Evolutionary conservation across 2,113 vertebrate genomes (phyloP), one percentile per base, ranked within the genome.

Genomic region (Neolamprologus tretocephalus): DNA sequence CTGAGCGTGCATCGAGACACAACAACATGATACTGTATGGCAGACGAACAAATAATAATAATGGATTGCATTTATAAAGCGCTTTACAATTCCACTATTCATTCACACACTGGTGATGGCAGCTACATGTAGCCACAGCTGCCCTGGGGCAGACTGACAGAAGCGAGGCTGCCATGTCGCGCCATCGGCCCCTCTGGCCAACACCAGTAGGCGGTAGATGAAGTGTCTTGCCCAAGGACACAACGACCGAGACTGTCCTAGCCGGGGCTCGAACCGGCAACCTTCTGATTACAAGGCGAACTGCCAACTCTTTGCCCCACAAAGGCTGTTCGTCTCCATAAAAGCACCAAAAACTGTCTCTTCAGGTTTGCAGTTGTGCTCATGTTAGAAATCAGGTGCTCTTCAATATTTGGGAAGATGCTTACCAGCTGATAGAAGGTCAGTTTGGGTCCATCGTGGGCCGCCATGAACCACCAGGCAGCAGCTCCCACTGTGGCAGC

Each of bases 401-500:
- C 8, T 33, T 53, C 19, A 53, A 6, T 14, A 53, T 53, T 26
- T 28, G 21, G 21, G 23, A 42, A 42, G 35, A 40, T 3, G 61
- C 31, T 93, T 90, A 97, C 97, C 96, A 97, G 93, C 13, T 97
- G 96, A 84, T 96, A 94, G 92, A 91, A 97, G 88, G 94, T 93
- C 11, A 97, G 91, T 81, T 96, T 96, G 2, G 97, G 97, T 84
- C 97, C 97, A 37, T 97, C 96, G 3, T 97, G 95, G 4, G 97
- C 97, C 2, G 96, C 96, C 96, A 97, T 96, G 49, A 97, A 97
- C 97, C 97, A 97, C 97, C 97, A 97, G 82, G 97, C 97, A 13
- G 96, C 97, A 16, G 97, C 97, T 21, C 96, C 96, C 1, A 97
- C 97, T 3, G 97, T 97, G 28, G 97, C 96, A 17, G 94, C 96